Conservation (phyloP, 2,888 invertebrate species). For the Scrobipalpa atriplicella region DNA sequence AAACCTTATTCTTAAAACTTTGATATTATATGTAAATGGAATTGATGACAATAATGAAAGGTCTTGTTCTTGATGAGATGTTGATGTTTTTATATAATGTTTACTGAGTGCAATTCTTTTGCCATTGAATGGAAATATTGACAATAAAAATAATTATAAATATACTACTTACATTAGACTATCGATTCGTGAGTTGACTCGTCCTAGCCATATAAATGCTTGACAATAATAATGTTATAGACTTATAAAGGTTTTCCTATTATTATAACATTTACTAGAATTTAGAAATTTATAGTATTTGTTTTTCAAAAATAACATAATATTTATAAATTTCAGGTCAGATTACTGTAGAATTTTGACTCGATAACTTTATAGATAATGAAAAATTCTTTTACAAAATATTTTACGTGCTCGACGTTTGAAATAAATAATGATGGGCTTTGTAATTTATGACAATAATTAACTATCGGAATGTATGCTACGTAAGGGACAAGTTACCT, state of each 20-base stretch:
- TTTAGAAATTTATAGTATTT: conserved; percentile 23
- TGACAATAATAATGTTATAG: conserved; percentile 52
- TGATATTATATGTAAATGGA: conserved; percentile 33
- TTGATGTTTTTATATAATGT: conserved; percentile 33
- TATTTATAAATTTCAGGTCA: conserved; percentile 4
- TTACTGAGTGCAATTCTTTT: conserved; percentile 25
- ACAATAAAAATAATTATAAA: conserved; percentile 51
- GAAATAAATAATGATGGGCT: conserved; percentile 34
- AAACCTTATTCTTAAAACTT: background rate
- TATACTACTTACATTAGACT: conserved; percentile 35
- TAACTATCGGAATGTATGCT: background rate
- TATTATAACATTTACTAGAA: conserved; percentile 29
- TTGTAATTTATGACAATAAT: conserved; percentile 42
- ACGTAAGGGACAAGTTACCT: conserved; percentile 2
- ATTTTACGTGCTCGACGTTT: conserved; percentile 36
- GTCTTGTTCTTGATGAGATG: conserved; percentile 34
- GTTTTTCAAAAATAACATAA: conserved; percentile 24
- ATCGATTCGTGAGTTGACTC: conserved; percentile 38
- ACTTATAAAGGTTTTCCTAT: conserved; percentile 31
- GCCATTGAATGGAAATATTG: conserved; percentile 49
- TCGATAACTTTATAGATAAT: background rate
- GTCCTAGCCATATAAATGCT: conserved; percentile 48
- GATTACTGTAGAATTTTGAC: background rate
- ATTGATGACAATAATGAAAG: conserved; percentile 34
- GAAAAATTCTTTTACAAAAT: background rate